Evolutionary conservation across 30 jellyfish, hydroid and myxozoan species (phyloP).

Genomic region (Rhopilema esculentum): DNA sequence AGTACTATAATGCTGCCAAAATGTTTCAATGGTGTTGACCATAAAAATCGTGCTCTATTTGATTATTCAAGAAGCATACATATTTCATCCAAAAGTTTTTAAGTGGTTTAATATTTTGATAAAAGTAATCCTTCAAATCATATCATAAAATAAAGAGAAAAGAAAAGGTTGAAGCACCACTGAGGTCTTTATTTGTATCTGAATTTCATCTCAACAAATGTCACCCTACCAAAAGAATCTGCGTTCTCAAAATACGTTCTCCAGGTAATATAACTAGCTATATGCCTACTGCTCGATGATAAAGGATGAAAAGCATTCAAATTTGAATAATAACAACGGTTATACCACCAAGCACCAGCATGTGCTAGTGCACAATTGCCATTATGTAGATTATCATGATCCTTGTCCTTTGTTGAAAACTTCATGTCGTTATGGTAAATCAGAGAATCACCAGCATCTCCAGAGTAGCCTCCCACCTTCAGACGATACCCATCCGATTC

Average conservation of each 20-base stretch:
- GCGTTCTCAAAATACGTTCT: not conserved
- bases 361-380: slow-evolving; percentile 13
- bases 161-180: too few species aligned
- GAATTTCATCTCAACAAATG: slow-evolving; percentile 2
- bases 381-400: slow-evolving; percentile 15
- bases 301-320: slow-evolving; percentile 26
- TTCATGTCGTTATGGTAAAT: slow-evolving; percentile 29
- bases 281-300: not conserved
- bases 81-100: too few species aligned
- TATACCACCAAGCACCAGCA: slow-evolving; percentile 61
- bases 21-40: too few species aligned
- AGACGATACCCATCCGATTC: slow-evolving; percentile 45
- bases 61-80: too few species aligned
- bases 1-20: too few species aligned
- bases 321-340: not conserved
- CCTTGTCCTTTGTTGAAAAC: slow-evolving; percentile 49
- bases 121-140: too few species aligned
- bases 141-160: too few species aligned
- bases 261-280: slow-evolving; percentile 8
- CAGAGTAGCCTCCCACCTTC: slow-evolving; percentile 25
- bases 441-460: slow-evolving; percentile 47
- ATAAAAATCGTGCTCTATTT: too few species aligned
- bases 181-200: not conserved
- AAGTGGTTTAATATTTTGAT: too few species aligned
- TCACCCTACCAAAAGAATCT: not conserved